phyloP scores from a whole-genome alignment of 2,888 invertebrate genomes.

The Lymantria dispar region DNA sequence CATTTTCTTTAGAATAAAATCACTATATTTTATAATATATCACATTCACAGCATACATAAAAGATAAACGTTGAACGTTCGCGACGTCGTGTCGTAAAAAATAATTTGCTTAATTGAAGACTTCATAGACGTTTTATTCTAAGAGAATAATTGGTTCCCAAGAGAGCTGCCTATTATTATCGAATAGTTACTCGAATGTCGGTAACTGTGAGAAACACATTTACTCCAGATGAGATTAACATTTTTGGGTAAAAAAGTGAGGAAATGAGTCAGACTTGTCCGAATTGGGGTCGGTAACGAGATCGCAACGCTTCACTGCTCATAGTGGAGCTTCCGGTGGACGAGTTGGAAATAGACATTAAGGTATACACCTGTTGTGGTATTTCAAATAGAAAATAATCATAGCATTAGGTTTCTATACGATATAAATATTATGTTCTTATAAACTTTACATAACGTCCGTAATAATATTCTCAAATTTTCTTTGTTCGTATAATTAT shows the following conservation, averaged over 20 bases:
- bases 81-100: conserved; percentile 23
- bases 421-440: no score
- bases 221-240: conserved; percentile 50
- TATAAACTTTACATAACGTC: no score
- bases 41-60: conserved; percentile 1
- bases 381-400: conserved; percentile 6
- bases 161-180: conserved; percentile 32
- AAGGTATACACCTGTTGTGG: conserved; percentile 46
- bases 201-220: conserved; percentile 57
- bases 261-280: conserved; percentile 70
- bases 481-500: no score
- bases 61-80: conserved; percentile 8
- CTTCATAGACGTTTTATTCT: conserved; percentile 17
- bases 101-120: conserved; percentile 31
- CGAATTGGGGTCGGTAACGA: conserved; percentile 57
- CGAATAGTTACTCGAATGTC: conserved; percentile 32
- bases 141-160: conserved; percentile 34
- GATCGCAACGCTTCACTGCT: conserved; percentile 62
- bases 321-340: conserved; percentile 63
- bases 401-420: background rate
- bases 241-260: conserved; percentile 48
- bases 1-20: background rate
- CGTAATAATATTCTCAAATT: no score
- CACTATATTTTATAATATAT: conserved; percentile 5
- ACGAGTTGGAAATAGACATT: conserved; percentile 37